Evolutionary conservation across 2,797 vertebrate species (phyloP).

Genomic region (Eurystomus glaucurus): DNA sequence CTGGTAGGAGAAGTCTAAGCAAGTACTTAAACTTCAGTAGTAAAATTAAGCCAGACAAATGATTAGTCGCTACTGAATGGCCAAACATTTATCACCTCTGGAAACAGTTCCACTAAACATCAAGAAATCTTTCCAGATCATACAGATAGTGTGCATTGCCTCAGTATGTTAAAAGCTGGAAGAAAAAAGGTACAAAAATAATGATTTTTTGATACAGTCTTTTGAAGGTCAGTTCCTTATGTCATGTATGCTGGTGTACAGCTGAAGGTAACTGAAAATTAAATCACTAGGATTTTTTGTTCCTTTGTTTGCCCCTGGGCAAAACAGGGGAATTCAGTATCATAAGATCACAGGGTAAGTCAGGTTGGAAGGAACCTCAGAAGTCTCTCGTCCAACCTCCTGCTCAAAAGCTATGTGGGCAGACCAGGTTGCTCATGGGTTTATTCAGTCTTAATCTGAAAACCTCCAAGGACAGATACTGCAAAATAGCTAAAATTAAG

Average conservation of each 20-base stretch:
- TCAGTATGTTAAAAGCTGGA: neutral
- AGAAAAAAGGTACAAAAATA: neutral
- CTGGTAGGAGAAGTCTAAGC: neutral
- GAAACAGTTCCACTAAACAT: neutral
- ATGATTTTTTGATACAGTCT: rapidly evolving
- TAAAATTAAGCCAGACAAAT: neutral
- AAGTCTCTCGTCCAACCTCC: neutral
- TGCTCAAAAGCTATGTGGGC: neutral
- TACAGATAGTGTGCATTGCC: neutral
- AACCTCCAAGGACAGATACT: neutral
- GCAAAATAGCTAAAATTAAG: neutral
- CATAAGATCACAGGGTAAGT: neutral
- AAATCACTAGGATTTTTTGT: neutral
- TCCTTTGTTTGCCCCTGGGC: neutral
- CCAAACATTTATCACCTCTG: neutral
- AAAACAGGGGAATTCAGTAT: neutral
- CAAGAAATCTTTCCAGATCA: neutral
- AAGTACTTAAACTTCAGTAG: neutral
- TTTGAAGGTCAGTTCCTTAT: neutral
- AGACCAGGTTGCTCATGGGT: neutral
- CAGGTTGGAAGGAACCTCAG: neutral
- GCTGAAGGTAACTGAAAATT: neutral
- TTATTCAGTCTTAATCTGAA: neutral
- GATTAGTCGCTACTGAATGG: neutral
- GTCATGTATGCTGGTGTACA: neutral